Percentiles rank a stretch among this genome's conserved stretches.
Conservation (phyloP, 2,113 vertebrate species). For the Myxocyprinus asiaticus region DNA sequence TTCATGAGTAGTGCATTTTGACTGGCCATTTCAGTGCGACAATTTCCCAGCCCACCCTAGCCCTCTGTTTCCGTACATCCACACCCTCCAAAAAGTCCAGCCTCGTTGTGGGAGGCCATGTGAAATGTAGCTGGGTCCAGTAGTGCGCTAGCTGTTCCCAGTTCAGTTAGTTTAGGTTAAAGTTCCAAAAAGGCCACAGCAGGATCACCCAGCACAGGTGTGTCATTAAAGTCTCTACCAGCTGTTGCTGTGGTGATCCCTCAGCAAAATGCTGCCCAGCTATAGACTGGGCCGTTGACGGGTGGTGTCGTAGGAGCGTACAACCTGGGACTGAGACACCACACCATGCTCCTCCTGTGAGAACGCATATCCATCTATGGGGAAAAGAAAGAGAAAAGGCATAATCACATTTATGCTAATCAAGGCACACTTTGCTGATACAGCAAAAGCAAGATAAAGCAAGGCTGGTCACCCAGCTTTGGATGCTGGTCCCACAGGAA, state of each 20-base stretch:
- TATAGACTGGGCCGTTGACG: constrained; percentile 84
- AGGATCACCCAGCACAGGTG: constrained; percentile 56
- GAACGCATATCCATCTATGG: constrained; percentile 93
- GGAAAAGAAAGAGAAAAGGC: background rate
- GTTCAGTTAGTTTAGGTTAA: constrained; percentile 35
- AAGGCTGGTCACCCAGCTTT: no score
- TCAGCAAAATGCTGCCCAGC: constrained; percentile 42
- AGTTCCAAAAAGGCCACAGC: constrained; percentile 75
- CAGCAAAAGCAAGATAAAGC: no score
- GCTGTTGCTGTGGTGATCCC: constrained; percentile 55
- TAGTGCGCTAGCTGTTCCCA: constrained; percentile 30
- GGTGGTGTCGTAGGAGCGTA: constrained; percentile 96
- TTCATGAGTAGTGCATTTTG: constrained; percentile 1
- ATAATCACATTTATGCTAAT: no score
- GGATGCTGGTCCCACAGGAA: no score
- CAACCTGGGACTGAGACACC: constrained; percentile 93
- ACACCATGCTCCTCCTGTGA: constrained; percentile 98
- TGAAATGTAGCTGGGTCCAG: constrained; percentile 32
- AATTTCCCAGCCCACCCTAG: background rate
- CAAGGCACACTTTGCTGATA: no score
- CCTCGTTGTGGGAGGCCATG: constrained; percentile 38
- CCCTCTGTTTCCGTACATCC: constrained; percentile 5
- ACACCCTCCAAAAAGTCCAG: constrained; percentile 4
- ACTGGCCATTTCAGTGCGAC: constrained; percentile 28
- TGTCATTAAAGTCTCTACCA: constrained; percentile 57